These are phyloP conservation scores for Agriopis marginaria DNA, from an alignment of 2,888 invertebrate species.

Conservation along the genomic window DNA sequence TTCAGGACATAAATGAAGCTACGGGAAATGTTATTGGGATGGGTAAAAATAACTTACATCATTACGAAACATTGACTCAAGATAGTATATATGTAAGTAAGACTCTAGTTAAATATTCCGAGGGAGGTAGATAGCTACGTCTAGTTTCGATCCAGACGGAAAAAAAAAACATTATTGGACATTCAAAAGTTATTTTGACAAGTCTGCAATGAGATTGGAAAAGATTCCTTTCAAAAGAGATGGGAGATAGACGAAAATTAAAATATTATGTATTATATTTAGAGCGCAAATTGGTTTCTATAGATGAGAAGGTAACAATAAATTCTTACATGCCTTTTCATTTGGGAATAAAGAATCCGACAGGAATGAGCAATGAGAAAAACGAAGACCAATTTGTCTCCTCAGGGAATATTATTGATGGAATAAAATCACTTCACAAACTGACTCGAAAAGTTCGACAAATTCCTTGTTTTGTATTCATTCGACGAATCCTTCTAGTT, in stretches of 20 bases:
- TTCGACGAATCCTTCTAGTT: background rate
- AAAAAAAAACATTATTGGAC: background rate
- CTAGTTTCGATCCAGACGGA: background rate
- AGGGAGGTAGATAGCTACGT: background rate
- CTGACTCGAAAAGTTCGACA: constrained; percentile 4
- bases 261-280: background rate
- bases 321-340: constrained; percentile 1
- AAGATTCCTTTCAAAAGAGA: background rate
- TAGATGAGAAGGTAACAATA: background rate
- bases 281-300: background rate
- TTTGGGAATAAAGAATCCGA: constrained; percentile 9
- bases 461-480: constrained; percentile 26
- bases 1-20: background rate
- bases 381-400: constrained; percentile 16
- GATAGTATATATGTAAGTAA: too few species aligned
- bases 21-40: too few species aligned
- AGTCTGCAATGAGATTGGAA: background rate
- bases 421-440: constrained; percentile 20
- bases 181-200: background rate
- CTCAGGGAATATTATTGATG: constrained; percentile 14
- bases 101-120: too few species aligned
- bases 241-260: background rate
- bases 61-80: background rate
- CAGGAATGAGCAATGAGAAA: constrained; percentile 11
- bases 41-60: background rate